These are phyloP conservation scores for Lamprologus sp. DNA, from an alignment of 2,113 vertebrate species.

Conservation along the genomic window DNA sequence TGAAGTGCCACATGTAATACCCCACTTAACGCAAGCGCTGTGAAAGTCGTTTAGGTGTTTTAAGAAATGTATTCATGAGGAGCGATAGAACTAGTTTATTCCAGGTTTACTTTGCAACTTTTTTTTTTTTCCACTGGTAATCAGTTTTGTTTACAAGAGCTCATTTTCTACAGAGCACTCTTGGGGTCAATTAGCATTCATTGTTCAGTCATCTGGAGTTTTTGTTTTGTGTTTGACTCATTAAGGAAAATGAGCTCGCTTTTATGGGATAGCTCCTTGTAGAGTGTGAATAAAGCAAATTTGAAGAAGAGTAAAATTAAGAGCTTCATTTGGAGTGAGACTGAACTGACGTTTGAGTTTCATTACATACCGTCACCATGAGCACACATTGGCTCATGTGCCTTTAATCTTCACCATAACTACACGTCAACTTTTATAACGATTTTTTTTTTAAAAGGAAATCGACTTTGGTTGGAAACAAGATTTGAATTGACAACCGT, in stretches of 20 bases:
- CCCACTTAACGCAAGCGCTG: not conserved
- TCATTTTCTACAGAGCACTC: slow-evolving; percentile 33
- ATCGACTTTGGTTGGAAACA: not conserved
- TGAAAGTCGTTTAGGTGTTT: not conserved
- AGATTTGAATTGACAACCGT: not conserved
- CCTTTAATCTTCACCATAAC: not conserved
- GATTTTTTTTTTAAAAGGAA: not conserved
- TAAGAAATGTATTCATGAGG: slow-evolving; percentile 18
- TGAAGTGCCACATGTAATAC: not conserved
- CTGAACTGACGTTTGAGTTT: not conserved
- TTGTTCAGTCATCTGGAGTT: slow-evolving; percentile 21
- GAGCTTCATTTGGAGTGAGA: not conserved
- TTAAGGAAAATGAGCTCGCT: slow-evolving; percentile 24
- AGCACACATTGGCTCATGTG: not conserved
- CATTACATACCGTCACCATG: not conserved
- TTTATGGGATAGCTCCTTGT: slow-evolving; percentile 16
- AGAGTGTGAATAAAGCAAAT: not conserved
- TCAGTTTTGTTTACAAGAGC: slow-evolving; percentile 49
- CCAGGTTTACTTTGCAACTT: slow-evolving; percentile 36
- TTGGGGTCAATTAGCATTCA: slow-evolving; percentile 25
- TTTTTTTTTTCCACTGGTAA: not conserved
- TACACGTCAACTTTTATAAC: not conserved
- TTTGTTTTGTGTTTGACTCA: slow-evolving; percentile 28
- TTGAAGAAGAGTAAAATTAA: not conserved
- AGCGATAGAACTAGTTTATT: slow-evolving; percentile 17